Evolutionary conservation across 2,888 invertebrate genomes (phyloP), one percentile per base, ranked within the genome.

Genomic region (Morpho deidamia): DNA sequence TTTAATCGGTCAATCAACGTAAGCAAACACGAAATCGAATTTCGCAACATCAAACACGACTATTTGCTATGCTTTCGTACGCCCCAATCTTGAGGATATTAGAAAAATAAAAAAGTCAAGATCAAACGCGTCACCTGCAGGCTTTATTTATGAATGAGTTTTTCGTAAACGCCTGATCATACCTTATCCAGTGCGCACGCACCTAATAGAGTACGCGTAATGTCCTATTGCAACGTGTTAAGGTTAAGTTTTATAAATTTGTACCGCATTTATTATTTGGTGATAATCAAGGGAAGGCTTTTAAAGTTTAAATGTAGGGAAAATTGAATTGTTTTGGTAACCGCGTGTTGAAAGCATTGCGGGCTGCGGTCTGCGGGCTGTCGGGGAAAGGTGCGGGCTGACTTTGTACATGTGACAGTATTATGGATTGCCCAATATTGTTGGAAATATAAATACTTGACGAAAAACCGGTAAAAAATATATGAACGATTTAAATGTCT

Each of bases 281-380:
- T 60, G 61, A 63, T 65, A 62, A 65, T 62, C 62, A 62, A 62
- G 55, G 35, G 42, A 49, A 59, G 61, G 70, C 77, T 74, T 74
- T 76, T 70, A 74, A 74, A 76, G 68, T 71, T 65, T 61, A 68
- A 69, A 67, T 67, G 71, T 64, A 65, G 65, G 62, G 68, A 66
- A 77, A 79, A 79, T 77, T 78, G 72, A 77, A 78, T 79, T 74
- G 73, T 69, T 72, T 69, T 58, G 62, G 55, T 51, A 56, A 60
- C 66, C 64, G 60, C 64, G 62, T 51, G 65, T 53, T 68, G 60
- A 68, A 66, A 68, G 66, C 65, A 53, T 57, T 64, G 68, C 55
- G 68, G 69, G 63, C 57, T 60, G 64, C 51, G 70, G 70, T 66
- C 58, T 63, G 65, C 51, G 65, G 64, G 48, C 59, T 63, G 63